A percentile compares a stretch with the other conserved stretches of the same genome.
Evolutionary conservation across 2,888 invertebrate species (phyloP).

Genomic region (Leptopilina myrica): DNA sequence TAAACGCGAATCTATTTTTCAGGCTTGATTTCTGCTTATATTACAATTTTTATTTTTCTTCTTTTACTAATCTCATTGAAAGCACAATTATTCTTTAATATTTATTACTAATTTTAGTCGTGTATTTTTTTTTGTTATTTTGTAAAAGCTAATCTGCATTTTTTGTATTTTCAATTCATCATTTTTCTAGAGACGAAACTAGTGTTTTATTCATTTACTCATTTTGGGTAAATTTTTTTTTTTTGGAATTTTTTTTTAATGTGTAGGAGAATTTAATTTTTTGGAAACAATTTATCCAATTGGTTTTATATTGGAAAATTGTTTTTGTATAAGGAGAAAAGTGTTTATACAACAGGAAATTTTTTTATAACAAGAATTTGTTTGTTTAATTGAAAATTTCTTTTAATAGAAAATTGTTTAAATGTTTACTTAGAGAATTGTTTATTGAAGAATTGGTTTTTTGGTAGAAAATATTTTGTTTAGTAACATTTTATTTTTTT

Average conservation of each 20-base stretch:
- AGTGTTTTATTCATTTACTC: not conserved
- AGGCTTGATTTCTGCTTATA: slow-evolving; percentile 11
- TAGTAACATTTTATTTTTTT: too few species aligned
- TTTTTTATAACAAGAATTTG: not conserved
- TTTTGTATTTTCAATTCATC: slow-evolving; percentile 1
- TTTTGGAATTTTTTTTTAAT: not conserved
- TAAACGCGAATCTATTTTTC: not conserved
- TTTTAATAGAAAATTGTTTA: too few species aligned
- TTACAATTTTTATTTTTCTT: too few species aligned
- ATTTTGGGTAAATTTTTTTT: not conserved
- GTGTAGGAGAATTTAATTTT: not conserved
- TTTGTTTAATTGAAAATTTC: too few species aligned
- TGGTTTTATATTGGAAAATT: not conserved
- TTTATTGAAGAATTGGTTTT: too few species aligned
- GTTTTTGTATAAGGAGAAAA: not conserved
- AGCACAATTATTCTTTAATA: slow-evolving; percentile 3
- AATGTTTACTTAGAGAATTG: too few species aligned
- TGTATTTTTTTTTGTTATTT: not conserved
- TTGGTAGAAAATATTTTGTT: too few species aligned
- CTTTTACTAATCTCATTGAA: not conserved
- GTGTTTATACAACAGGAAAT: not conserved
- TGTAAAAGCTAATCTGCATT: not conserved
- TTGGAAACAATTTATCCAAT: not conserved
- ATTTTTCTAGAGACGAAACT: not conserved
- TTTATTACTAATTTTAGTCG: not conserved